Evolutionary conservation across 1,140 invertebrate genomes (phyloP).

Genomic region (Zaprionus tsacasi): DNA sequence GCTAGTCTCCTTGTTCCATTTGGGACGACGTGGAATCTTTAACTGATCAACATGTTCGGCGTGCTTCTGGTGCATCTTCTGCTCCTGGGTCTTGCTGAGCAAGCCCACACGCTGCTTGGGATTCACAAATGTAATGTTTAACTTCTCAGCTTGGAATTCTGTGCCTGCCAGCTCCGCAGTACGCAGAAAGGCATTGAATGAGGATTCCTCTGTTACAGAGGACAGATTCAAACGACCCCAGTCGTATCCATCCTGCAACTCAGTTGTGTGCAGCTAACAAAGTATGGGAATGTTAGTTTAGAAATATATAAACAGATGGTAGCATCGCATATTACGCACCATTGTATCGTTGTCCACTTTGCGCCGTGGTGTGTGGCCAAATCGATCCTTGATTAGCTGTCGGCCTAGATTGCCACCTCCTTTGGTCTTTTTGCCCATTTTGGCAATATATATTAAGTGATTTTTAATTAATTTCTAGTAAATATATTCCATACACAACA

Average conservation of each 20-base stretch:
- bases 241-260: constrained; percentile 95
- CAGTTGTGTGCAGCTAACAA: constrained; percentile 92
- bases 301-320: constrained; percentile 17
- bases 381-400: constrained; percentile 91
- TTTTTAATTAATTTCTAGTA: constrained; percentile 3
- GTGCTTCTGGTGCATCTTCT: constrained; percentile 87
- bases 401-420: constrained; percentile 86
- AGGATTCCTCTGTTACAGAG: constrained; percentile 97
- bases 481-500: constrained; percentile 28
- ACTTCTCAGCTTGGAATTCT: constrained; percentile 96
- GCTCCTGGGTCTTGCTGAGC: constrained; percentile 87
- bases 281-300: constrained; percentile 60
- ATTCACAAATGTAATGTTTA: constrained; percentile 89
- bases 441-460: neutral
- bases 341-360: constrained; percentile 88
- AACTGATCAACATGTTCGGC: constrained; percentile 88
- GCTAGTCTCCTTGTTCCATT: constrained; percentile 91
- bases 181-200: constrained; percentile 97
- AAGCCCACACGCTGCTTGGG: constrained; percentile 87
- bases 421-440: constrained; percentile 77
- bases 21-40: constrained; percentile 93
- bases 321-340: constrained; percentile 78
- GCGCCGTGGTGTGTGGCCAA: constrained; percentile 86
- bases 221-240: constrained; percentile 95
- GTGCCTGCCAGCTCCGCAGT: constrained; percentile 97